Evolutionary conservation across 2,113 vertebrate species (phyloP).

Genomic region (Eulemur macaco): DNA sequence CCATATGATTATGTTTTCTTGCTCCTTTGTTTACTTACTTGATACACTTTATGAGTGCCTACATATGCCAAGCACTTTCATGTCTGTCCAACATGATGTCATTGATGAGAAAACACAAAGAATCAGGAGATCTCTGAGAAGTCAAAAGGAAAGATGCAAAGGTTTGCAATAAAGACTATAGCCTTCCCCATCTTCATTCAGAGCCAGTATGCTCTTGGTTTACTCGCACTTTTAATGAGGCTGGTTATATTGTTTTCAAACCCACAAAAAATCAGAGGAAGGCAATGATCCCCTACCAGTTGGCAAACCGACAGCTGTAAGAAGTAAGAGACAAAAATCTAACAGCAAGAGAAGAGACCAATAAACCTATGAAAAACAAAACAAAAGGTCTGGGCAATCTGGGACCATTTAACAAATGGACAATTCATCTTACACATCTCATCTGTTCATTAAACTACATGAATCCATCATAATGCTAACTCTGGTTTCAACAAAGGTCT

Average conservation of each 20-base stretch:
- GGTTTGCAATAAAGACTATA: background rate
- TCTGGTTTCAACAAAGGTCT: background rate
- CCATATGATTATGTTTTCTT: background rate
- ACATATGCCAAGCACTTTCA: background rate
- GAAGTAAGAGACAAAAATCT: background rate
- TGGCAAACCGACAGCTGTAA: conserved; percentile 9
- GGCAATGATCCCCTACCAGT: background rate
- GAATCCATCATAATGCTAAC: background rate
- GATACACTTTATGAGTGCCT: background rate
- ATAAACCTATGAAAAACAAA: background rate
- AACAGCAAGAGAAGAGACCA: background rate
- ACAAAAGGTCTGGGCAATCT: background rate
- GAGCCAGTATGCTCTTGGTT: background rate
- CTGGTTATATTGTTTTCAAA: background rate
- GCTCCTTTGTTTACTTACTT: background rate
- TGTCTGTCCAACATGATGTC: background rate
- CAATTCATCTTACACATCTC: background rate
- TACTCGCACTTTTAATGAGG: background rate
- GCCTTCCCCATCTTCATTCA: background rate
- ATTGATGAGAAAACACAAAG: background rate
- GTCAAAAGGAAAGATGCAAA: background rate
- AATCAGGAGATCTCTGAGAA: background rate
- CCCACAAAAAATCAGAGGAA: background rate
- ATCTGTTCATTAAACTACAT: conserved; percentile 5
- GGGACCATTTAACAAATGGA: background rate